phyloP scores from a whole-genome alignment of 1,140 invertebrate species.

The Anastrepha obliqua region DNA sequence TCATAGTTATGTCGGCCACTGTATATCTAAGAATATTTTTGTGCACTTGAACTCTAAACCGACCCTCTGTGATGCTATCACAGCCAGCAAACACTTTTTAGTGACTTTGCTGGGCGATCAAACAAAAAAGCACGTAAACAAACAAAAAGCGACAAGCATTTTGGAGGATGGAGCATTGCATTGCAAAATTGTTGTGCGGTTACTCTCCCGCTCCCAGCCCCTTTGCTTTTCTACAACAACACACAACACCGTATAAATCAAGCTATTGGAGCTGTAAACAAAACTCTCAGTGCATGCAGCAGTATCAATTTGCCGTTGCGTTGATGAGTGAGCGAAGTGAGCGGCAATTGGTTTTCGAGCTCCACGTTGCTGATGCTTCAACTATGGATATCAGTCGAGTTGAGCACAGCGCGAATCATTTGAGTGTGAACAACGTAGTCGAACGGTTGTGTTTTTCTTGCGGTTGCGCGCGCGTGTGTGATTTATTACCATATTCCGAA shows the following conservation, averaged over 20 bases:
- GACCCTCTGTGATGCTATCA: neutral
- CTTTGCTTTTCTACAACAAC: neutral
- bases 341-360: neutral
- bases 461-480: constrained; percentile 43
- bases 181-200: neutral
- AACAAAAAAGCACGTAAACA: constrained; percentile 40
- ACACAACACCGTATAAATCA: neutral
- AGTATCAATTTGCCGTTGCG: neutral
- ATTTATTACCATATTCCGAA: neutral
- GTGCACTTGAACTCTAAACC: neutral
- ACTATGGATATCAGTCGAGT: constrained; percentile 16
- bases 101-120: constrained; percentile 35
- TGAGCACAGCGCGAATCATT: constrained; percentile 3
- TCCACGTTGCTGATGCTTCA: neutral
- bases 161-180: neutral
- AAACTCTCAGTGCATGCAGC: neutral
- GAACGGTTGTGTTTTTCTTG: constrained; percentile 39
- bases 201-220: neutral
- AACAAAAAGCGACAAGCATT: neutral
- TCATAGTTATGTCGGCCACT: too few relatives aligned
- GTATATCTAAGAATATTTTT: neutral
- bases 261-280: constrained; percentile 10
- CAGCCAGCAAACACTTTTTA: constrained; percentile 33
- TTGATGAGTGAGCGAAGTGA: neutral
- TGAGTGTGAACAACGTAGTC: constrained; percentile 11